Base-by-base conservation (phyloP, 1,140 invertebrate species). In the Hyles euphorbiae region DNA sequence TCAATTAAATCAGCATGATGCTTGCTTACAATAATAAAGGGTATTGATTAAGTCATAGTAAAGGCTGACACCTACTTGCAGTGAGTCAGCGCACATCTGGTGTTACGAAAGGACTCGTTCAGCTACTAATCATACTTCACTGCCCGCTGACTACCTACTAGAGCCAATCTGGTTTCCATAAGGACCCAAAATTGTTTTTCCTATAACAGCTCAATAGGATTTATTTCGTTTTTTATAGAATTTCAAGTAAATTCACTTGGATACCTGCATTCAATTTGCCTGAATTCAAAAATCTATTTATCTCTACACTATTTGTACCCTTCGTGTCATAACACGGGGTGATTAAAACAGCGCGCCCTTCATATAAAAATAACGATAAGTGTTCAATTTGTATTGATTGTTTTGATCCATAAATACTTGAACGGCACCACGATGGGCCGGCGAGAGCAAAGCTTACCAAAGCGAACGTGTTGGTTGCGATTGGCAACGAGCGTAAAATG, bases 1-100 rank as follows among this genome's bases (percentile, higher is more conserved):
- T 34, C 7, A 56, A 48, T 56, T 48, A 48, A 56, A 36, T n/a
- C 11, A 56, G 34, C 45, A 48, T 22, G 46, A 22, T 48, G 46
- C n/a, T 8, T 48, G 5, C 5, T 48, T 11, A n/a, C 8, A 22
- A 11, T 22, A 48, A 48, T 48, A 48, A 49, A 58, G 60, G 61
- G 65, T 68, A 52, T 56, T 68, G 53, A 73, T 68, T 75, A 58
- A 67, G 66, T 68, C 65, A 65, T 34, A 55, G 55, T 32, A 64
- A 48, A 68, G 59, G 47, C 51, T 61, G 58, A 75, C 74, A 81
- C 77, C 79, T 78, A 80, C 77, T 66, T 45, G 52, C 67, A 33
- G 61, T 85, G 82, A 83, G 52, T 83, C 78, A 84, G 53, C 58
- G 68, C 67, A 77, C 81, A 83, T 79, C 78, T 84, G 81, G 74